Evolutionary conservation across 2,888 invertebrate species (phyloP).

Genomic region (Drosophila mettleri): DNA sequence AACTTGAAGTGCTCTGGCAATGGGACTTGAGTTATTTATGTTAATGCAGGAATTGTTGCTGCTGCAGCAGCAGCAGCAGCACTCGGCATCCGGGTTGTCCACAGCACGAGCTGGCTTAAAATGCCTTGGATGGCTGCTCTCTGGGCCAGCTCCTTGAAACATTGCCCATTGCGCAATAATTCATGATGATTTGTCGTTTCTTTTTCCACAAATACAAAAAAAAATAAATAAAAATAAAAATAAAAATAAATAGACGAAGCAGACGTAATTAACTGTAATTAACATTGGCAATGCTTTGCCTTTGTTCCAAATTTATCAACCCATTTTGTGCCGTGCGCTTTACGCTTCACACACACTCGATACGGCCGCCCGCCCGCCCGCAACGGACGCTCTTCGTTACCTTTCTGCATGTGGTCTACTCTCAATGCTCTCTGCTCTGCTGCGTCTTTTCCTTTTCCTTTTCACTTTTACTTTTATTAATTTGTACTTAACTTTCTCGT

Average conservation of each 20-base stretch:
- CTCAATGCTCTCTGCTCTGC: too few species aligned
- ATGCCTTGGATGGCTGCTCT: neutral
- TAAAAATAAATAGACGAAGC: neutral
- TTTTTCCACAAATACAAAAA: neutral
- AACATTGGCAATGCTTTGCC: neutral
- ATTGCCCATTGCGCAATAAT: neutral
- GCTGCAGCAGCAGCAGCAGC: too few species aligned
- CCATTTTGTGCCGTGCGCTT: too few species aligned
- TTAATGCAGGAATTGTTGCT: conserved; percentile 25
- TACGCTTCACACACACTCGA: too few species aligned
- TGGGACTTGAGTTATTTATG: conserved; percentile 16
- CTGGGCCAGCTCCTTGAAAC: neutral
- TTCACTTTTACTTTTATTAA: conserved; percentile 12
- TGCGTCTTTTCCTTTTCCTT: neutral
- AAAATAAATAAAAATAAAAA: neutral
- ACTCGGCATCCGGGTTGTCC: conserved; percentile 36
- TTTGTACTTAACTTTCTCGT: conserved; percentile 13
- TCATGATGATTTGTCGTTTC: conserved; percentile 2
- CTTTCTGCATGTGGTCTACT: conserved; percentile 6
- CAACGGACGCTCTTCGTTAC: too few species aligned
- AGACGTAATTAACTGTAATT: conserved; percentile 11
- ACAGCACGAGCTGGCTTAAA: conserved; percentile 11
- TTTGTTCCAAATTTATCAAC: conserved; percentile 7
- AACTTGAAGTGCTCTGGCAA: neutral
- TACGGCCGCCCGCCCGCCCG: too few species aligned